Percentiles rank a stretch among this genome's conserved stretches.
Conservation (phyloP, 92 coral and sea anemone species). For the Muricea muricata region DNA sequence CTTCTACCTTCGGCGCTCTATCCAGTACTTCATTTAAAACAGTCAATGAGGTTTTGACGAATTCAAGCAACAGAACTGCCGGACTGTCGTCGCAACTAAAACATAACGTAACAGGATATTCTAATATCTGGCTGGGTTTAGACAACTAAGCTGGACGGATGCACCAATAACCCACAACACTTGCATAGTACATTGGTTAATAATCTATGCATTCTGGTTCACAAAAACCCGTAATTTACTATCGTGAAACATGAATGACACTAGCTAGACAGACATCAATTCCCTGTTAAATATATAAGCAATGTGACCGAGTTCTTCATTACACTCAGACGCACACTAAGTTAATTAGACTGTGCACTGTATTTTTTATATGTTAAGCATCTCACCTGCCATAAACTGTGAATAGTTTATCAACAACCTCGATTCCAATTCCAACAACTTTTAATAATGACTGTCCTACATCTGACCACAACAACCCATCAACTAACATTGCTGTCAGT, state of each 20-base stretch:
- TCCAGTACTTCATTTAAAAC: constrained; percentile 87
- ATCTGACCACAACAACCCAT: constrained; percentile 76
- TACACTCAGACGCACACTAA: neutral
- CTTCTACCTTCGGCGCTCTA: constrained; percentile 74
- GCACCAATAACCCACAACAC: no score
- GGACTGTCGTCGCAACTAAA: constrained; percentile 76
- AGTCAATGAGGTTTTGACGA: constrained; percentile 84
- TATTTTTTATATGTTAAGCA: neutral
- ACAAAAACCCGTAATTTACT: no score
- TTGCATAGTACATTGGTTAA: no score
- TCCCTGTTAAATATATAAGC: no score
- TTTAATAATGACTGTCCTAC: constrained; percentile 89
- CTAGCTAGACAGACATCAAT: no score
- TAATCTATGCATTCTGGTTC: no score
- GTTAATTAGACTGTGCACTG: neutral
- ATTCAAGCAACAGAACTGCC: constrained; percentile 78
- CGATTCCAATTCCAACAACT: constrained; percentile 95
- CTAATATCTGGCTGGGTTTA: no score
- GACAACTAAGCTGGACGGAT: no score
- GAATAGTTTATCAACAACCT: constrained; percentile 79
- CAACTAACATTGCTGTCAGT: constrained; percentile 79
- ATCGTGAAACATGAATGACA: no score
- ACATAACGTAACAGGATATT: neutral
- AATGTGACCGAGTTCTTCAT: no score
- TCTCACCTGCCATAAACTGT: constrained; percentile 25